Conservation (phyloP, 2,797 vertebrate genomes). For the Crypturellus tataupa region DNA sequence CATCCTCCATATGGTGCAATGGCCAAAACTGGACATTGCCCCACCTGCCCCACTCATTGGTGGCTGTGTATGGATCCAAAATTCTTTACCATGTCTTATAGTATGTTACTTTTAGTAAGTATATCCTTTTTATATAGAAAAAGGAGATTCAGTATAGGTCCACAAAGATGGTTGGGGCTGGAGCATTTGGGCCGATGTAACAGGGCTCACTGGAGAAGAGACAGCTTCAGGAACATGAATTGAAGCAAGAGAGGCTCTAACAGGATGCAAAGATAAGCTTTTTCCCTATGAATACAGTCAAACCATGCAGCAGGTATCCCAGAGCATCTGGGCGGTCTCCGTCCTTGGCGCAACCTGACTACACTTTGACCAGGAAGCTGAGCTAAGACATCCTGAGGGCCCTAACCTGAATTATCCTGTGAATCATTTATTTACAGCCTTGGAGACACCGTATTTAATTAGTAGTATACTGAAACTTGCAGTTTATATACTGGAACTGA, state of each 20-base stretch:
- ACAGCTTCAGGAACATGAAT: neutral
- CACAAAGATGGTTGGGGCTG: neutral
- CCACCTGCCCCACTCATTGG: neutral
- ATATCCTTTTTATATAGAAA: neutral
- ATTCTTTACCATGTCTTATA: neutral
- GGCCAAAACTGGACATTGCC: rapidly evolving
- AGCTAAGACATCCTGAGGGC: neutral
- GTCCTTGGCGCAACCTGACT: neutral
- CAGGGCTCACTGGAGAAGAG: neutral
- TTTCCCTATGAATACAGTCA: neutral
- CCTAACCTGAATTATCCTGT: neutral
- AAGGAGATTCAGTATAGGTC: neutral
- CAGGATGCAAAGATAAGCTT: neutral
- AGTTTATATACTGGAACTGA: neutral
- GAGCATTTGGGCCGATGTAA: neutral
- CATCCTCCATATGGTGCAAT: neutral
- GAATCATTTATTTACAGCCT: neutral
- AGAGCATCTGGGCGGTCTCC: neutral
- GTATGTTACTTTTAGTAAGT: neutral
- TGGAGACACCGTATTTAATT: neutral
- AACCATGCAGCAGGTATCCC: neutral
- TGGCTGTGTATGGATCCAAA: neutral
- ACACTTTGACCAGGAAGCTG: neutral
- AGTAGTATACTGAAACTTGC: neutral
- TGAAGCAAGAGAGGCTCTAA: neutral